These are phyloP conservation scores for Kryptopterus vitreolus DNA, from an alignment of 2,797 vertebrate genomes.

Conservation along the genomic window DNA sequence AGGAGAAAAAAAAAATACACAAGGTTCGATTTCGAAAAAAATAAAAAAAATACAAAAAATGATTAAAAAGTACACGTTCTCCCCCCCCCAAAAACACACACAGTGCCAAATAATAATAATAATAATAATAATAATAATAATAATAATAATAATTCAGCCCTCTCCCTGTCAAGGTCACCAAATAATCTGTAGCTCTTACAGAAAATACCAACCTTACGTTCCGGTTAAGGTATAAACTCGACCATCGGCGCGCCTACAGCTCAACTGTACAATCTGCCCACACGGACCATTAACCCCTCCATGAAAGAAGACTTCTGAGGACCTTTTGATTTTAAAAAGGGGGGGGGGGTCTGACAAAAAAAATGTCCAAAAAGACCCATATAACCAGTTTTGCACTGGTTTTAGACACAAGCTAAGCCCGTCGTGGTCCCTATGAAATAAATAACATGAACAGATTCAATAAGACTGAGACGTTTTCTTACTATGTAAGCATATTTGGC, in stretches of 20 bases:
- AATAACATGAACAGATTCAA: slow-evolving; percentile 73
- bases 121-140: no score
- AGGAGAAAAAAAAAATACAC: slow-evolving; percentile 44
- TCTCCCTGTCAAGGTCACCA: slow-evolving; percentile 17
- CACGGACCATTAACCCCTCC: slow-evolving; percentile 19
- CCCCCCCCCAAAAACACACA: slow-evolving; percentile 36
- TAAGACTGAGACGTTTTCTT: slow-evolving; percentile 69
- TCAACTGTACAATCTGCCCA: slow-evolving; percentile 45
- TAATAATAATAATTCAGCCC: slow-evolving; percentile 45
- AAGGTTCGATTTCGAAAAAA: slow-evolving; percentile 54
- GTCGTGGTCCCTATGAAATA: slow-evolving; percentile 68
- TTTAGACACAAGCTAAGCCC: slow-evolving; percentile 44
- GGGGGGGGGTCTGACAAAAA: slow-evolving; percentile 17
- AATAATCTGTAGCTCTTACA: slow-evolving; percentile 41
- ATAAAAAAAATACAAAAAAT: slow-evolving; percentile 43
- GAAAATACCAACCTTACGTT: slow-evolving; percentile 31
- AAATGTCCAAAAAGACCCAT: slow-evolving; percentile 22
- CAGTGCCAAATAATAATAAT: no score
- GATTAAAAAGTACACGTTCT: slow-evolving; percentile 49
- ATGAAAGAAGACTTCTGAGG: slow-evolving; percentile 26
- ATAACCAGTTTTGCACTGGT: slow-evolving; percentile 42
- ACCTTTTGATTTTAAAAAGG: slow-evolving; percentile 29
- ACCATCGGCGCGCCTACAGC: slow-evolving; percentile 30
- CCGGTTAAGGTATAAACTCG: slow-evolving; percentile 35
- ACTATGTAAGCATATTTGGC: slow-evolving; percentile 48